Percentiles rank a stretch among this genome's conserved stretches.
These are phyloP conservation scores for Biston stratarius DNA, from an alignment of 2,888 invertebrate genomes.

Conservation along the genomic window DNA sequence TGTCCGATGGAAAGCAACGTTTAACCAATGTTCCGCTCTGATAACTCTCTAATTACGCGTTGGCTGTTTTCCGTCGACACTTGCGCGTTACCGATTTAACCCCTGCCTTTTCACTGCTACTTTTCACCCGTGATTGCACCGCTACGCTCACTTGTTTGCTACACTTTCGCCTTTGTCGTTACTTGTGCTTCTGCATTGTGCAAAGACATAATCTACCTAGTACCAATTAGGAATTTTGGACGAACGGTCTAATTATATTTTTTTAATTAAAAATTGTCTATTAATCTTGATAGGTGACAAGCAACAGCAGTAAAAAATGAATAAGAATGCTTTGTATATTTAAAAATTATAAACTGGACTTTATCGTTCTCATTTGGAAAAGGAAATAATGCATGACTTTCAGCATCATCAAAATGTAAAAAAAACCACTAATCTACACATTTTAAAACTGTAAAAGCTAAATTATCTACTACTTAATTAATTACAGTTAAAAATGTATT, in stretches of 20 bases:
- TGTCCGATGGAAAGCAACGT: conserved; percentile 85
- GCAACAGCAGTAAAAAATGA: neutral
- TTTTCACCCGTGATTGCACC: conserved; percentile 73
- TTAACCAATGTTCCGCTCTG: conserved; percentile 86
- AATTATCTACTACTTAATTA: neutral
- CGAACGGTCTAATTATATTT: neutral
- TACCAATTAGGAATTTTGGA: neutral
- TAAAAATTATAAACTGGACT: too few relatives aligned
- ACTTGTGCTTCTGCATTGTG: conserved; percentile 54
- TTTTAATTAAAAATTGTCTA: too few relatives aligned
- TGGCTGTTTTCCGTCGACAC: conserved; percentile 82
- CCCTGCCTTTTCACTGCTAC: conserved; percentile 78
- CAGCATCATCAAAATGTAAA: neutral
- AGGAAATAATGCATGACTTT: too few relatives aligned
- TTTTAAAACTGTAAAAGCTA: too few relatives aligned
- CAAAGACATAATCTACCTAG: neutral
- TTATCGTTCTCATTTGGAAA: too few relatives aligned
- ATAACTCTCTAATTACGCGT: conserved; percentile 84
- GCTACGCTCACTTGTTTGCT: conserved; percentile 70
- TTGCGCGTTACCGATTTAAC: conserved; percentile 74
- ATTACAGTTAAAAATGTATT: neutral
- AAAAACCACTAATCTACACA: too few relatives aligned
- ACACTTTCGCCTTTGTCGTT: conserved; percentile 78
- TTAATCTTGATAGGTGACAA: neutral
- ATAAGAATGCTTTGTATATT: too few relatives aligned